Evolutionary conservation across 2,113 vertebrate genomes (phyloP), one percentile per base, ranked within the genome.

Genomic region (Archilochus colubris): DNA sequence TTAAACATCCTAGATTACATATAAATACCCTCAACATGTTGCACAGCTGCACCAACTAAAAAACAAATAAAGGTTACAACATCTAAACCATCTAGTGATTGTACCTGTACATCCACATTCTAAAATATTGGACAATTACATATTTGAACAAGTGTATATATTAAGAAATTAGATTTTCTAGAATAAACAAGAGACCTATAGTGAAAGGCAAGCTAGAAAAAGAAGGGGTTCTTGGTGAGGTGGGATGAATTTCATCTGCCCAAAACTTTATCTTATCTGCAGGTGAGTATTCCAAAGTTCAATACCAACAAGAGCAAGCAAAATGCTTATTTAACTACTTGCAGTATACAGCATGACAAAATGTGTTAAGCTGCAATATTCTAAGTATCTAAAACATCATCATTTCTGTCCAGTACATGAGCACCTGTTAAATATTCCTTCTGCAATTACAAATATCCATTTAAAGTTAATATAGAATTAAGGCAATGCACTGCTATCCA

Each of bases 221-320:
- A 86, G 33, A 43, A 40, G 4, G 1, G 4, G 1, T 1, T 31
- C 73, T 91, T 53, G 51, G 40, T 89, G 33, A 75, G 12, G n/a
- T 62, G 51, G 76, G 23, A 64, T 46, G 20, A 80, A 73, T 31
- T 83, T 77, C 30, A 82, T 51, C 57, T 91, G 70, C 50, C 25
- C 57, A 53, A 59, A 9, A 51, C 16, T 59, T 62, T 68, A 91
- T 64, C 88, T 90, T 86, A 84, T 70, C 73, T 57, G n/a, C 68
- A 93, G 63, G 10, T 31, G 17, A 88, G 16, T 24, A 82, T 64
- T 91, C 73, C 81, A 44, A 85, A 92, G 54, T 94, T 22, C 89
- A 94, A 25, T 21, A 86, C 7, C 27, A 92, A 61, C 33, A 63
- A 31, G 28, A 74, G 57, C 86, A 92, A 82, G 48, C 58, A 72